Conservation (phyloP, 2,113 vertebrate species). For the Ctenomys sociabilis region DNA sequence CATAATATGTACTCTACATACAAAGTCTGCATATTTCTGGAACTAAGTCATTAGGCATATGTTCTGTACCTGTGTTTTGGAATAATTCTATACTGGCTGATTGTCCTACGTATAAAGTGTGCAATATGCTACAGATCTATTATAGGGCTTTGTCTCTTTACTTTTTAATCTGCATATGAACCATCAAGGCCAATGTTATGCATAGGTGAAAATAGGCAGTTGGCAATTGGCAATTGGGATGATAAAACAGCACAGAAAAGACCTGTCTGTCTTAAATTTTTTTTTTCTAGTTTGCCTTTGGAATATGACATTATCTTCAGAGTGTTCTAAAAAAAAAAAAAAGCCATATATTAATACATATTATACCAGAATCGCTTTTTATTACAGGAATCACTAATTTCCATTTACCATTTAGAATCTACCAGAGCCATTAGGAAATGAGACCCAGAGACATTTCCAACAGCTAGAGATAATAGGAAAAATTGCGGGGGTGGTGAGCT, state of each 20-base stretch:
- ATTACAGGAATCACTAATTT: conserved; percentile 5
- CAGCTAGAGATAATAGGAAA: background rate
- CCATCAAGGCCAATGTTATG: background rate
- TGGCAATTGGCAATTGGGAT: background rate
- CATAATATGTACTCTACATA: conserved; percentile 50
- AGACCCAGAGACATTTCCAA: conserved; percentile 18
- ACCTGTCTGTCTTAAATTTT: background rate
- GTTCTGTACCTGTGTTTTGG: conserved; percentile 50
- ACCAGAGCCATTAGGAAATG: background rate
- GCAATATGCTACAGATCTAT: conserved; percentile 32
- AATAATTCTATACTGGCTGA: conserved; percentile 26
- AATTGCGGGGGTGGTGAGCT: background rate
- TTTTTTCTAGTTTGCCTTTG: background rate
- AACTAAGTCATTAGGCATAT: background rate
- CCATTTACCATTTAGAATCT: background rate
- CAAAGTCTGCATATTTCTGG: conserved; percentile 58
- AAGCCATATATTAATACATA: background rate
- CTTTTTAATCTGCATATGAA: conserved; percentile 1
- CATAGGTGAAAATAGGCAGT: conserved; percentile 37
- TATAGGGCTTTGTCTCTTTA: background rate
- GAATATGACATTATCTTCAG: conserved; percentile 13
- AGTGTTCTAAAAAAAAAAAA: conserved; percentile 23
- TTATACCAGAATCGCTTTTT: conserved; percentile 1
- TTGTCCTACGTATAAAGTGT: conserved; percentile 53
- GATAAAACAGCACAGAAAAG: background rate